These are phyloP conservation scores for Meloidogyne floridensis DNA, from an alignment of 1,140 invertebrate species.

Conservation along the genomic window DNA sequence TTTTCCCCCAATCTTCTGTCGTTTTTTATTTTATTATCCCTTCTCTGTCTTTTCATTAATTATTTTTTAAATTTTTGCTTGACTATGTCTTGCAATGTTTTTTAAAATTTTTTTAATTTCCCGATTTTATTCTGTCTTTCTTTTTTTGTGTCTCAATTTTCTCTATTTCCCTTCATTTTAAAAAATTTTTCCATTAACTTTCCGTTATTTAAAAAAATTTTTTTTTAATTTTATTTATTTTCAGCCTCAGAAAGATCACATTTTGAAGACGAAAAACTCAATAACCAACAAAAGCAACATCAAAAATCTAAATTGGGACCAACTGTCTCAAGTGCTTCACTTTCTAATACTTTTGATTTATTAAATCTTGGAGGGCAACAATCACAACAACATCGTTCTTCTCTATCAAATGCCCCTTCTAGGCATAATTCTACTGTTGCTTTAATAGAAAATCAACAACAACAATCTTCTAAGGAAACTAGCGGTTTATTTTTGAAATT, in stretches of 20 bases:
- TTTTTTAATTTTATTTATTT: slow-evolving; percentile 18
- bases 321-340: slow-evolving; percentile 27
- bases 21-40: too few species aligned
- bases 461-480: background rate
- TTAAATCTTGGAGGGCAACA: background rate
- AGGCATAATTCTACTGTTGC: slow-evolving; percentile 5
- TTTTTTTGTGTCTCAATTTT: background rate
- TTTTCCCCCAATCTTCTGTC: too few species aligned
- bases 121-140: background rate
- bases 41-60: too few species aligned
- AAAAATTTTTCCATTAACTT: too few species aligned
- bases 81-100: too few species aligned
- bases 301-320: slow-evolving; percentile 19
- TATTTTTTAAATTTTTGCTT: too few species aligned
- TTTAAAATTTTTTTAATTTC: too few species aligned
- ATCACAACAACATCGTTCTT: background rate
- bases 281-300: background rate
- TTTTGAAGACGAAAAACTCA: slow-evolving; percentile 52
- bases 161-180: background rate
- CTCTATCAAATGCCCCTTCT: slow-evolving; percentile 22
- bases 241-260: slow-evolving; percentile 54
- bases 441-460: background rate
- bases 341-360: background rate
- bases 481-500: background rate
- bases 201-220: too few species aligned